Evolutionary conservation across 2,888 invertebrate genomes (phyloP).

Genomic region (Troilus luridus): DNA sequence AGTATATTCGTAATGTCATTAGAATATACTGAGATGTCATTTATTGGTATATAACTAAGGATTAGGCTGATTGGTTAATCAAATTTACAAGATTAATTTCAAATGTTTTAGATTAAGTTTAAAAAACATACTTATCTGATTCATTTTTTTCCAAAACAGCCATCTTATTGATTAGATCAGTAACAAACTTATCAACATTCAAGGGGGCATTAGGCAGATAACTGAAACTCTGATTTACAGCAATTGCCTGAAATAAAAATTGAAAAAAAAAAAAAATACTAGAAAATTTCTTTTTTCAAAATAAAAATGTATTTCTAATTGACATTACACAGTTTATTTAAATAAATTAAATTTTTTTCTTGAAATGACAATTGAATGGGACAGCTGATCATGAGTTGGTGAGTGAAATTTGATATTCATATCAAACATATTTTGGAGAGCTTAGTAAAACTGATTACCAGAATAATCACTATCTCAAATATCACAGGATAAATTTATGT

Average conservation of each 20-base stretch:
- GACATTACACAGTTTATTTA: not conserved
- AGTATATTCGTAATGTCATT: not conserved
- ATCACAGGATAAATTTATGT: no score
- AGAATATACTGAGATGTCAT: not conserved
- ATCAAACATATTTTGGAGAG: no score
- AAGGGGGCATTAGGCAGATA: conserved; percentile 70
- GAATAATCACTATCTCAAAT: no score
- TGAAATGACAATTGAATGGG: not conserved
- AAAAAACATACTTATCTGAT: conserved; percentile 68
- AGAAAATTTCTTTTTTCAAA: not conserved
- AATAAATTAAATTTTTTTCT: no score
- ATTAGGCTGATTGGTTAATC: conserved; percentile 16
- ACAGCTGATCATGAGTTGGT: not conserved
- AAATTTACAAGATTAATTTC: not conserved
- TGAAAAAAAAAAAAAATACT: not conserved
- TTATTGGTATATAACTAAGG: not conserved
- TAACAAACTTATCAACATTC: conserved; percentile 71
- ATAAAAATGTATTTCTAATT: not conserved
- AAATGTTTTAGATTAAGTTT: conserved; percentile 43
- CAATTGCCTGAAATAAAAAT: conserved; percentile 71
- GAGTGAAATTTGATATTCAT: no score
- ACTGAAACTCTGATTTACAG: conserved; percentile 73
- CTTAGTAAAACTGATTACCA: no score
- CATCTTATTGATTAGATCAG: conserved; percentile 73
- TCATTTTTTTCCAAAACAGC: conserved; percentile 70